Evolutionary conservation across 2,888 invertebrate genomes (phyloP).

Genomic region (Enchytraeus crypticus): DNA sequence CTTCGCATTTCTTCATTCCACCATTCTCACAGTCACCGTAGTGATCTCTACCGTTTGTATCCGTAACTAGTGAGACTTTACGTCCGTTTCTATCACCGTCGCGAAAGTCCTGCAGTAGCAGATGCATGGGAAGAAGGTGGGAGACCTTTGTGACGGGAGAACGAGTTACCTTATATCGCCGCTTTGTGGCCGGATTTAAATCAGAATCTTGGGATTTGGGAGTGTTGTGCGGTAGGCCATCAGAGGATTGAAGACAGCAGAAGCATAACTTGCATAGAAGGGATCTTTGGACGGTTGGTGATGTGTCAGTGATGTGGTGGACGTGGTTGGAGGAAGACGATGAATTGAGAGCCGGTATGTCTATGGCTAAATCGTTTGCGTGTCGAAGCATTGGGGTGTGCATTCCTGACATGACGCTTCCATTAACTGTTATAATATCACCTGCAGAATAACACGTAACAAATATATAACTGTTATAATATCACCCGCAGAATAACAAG

Average conservation of each 20-base stretch:
- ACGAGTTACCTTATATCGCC: constrained; percentile 7
- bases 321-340: neutral
- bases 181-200: neutral
- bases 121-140: neutral
- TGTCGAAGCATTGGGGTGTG: neutral
- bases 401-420: constrained; percentile 51
- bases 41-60: too few species aligned
- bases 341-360: neutral
- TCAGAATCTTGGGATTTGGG: neutral
- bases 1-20: too few species aligned
- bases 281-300: neutral
- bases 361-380: neutral
- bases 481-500: constrained; percentile 68
- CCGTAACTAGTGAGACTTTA: too few species aligned
- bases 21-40: too few species aligned
- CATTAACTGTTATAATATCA: constrained; percentile 68
- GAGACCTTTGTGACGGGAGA: constrained; percentile 8
- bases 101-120: neutral
- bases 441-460: too few species aligned
- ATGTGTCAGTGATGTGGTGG: too few species aligned
- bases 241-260: neutral
- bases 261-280: neutral
- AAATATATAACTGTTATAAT: constrained; percentile 67
- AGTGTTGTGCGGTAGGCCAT: too few species aligned
- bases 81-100: too few species aligned